Base-by-base conservation (phyloP, 2,888 invertebrate species). In the Machimus rusticus region DNA sequence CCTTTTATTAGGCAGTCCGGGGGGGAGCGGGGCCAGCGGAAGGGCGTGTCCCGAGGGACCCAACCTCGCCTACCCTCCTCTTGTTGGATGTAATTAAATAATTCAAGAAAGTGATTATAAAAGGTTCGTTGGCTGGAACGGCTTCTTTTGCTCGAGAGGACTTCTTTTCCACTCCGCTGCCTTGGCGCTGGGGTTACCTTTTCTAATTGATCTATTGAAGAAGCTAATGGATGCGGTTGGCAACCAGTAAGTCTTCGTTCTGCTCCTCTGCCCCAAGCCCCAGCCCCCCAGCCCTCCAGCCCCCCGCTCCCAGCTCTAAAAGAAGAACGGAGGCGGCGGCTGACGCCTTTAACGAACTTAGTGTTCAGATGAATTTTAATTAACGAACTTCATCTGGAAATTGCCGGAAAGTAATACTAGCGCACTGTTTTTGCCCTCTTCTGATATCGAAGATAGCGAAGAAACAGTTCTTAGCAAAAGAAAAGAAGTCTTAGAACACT, bases 21-120 rank as follows among this genome's bases (percentile, higher is more conserved):
- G 84, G 16, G 37, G 39, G 37, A 1, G 37, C 3, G 9, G 82
- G 6, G 34, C 5, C 2, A 5, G 34, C 34, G 6, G 6, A 6
- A 5, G 34, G 5, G 6, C 6, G 4, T 8, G n/a, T 19, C 31
- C 19, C 19, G 19, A 23, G 34, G 28, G 66, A 31, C 37, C 6
- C 46, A 31, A 28, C 12, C 66, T 23, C n/a, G 66, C 39, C n/a
- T 43, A 37, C 9, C 66, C 43, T 5, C 9, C 66, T 28, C 66
- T 51, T 81, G 84, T 66, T 84, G 34, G 84, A 66, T 84, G 84
- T 84, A 84, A 84, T 84, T 84, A 84, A 84, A 84, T 84, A 84
- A 84, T 84, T 66, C 84, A 84, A 84, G 84, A 84, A 84, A 84
- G 74, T 84, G 84, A 84, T 84, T 84, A 74, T 84, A 74, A 84